Conservation (phyloP, 2,113 vertebrate species). For the Coregonus clupeaformis region DNA sequence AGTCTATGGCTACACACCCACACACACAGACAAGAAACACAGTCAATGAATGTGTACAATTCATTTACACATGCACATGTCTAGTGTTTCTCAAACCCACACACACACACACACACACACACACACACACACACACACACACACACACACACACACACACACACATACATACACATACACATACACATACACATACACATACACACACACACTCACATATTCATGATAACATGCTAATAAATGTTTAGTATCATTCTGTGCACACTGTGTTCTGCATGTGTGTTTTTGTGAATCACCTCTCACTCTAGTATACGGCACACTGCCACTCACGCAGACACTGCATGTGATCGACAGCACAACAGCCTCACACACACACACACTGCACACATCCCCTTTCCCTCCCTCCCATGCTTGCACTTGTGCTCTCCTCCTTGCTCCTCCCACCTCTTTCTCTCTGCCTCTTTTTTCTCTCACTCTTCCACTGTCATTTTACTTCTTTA, state of each 20-base stretch:
- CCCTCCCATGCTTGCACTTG: neutral
- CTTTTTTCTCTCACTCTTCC: conserved; percentile 13
- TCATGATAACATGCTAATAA: too few species aligned
- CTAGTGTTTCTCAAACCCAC: too few species aligned
- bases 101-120: too few species aligned
- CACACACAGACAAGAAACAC: too few species aligned
- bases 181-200: too few species aligned
- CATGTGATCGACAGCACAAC: neutral
- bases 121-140: too few species aligned
- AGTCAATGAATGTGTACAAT: too few species aligned
- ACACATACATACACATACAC: too few species aligned
- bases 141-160: too few species aligned
- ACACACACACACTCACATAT: too few species aligned
- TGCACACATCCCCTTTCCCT: neutral
- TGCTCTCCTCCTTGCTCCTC: conserved; percentile 23
- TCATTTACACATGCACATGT: too few species aligned
- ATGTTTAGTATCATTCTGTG: neutral
- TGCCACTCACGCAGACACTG: neutral
- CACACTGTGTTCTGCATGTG: neutral
- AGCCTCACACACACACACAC: neutral
- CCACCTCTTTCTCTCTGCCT: neutral
- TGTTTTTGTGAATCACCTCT: neutral
- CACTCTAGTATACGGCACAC: neutral
- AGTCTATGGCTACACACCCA: too few species aligned
- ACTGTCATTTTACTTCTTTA: conserved; percentile 2